Percentiles rank a stretch among this genome's conserved stretches.
phyloP scores from a whole-genome alignment of 2,113 vertebrate genomes.

The Bos javanicus region DNA sequence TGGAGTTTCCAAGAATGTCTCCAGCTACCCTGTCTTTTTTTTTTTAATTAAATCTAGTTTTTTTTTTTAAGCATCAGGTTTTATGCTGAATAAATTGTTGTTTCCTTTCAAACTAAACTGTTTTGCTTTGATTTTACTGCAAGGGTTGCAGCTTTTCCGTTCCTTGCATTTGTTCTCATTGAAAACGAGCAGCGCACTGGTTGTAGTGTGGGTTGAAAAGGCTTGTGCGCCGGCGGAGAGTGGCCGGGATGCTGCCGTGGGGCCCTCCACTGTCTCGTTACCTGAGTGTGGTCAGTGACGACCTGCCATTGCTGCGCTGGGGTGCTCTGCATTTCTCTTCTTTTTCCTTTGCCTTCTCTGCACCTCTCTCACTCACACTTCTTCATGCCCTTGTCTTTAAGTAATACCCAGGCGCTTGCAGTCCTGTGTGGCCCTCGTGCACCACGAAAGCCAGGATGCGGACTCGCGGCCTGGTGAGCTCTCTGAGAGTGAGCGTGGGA shows the following conservation, averaged over 20 bases:
- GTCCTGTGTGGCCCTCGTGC: fast-evolving
- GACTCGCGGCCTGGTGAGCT: fast-evolving
- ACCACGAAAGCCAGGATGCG: fast-evolving
- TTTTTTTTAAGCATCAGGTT: background rate
- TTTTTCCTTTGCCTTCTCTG: background rate
- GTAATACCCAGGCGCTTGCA: too few relatives aligned
- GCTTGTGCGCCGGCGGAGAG: background rate
- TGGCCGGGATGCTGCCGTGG: fast-evolving
- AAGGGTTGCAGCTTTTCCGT: background rate
- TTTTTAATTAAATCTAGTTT: background rate
- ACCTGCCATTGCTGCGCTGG: background rate
- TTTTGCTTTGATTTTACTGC: background rate
- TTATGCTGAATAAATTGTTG: background rate
- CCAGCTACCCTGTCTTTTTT: background rate
- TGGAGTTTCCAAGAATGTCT: background rate
- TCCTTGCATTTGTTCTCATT: background rate
- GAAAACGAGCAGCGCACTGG: fast-evolving
- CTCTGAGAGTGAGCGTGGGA: background rate
- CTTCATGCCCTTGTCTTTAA: background rate
- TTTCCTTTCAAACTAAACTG: background rate
- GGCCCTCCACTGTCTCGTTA: background rate
- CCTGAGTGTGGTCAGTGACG: fast-evolving
- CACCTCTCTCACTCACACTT: background rate
- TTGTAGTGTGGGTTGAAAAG: background rate
- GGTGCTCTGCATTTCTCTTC: background rate